phyloP scores from a whole-genome alignment of 2,113 vertebrate genomes.

The Isichthys henryi region DNA sequence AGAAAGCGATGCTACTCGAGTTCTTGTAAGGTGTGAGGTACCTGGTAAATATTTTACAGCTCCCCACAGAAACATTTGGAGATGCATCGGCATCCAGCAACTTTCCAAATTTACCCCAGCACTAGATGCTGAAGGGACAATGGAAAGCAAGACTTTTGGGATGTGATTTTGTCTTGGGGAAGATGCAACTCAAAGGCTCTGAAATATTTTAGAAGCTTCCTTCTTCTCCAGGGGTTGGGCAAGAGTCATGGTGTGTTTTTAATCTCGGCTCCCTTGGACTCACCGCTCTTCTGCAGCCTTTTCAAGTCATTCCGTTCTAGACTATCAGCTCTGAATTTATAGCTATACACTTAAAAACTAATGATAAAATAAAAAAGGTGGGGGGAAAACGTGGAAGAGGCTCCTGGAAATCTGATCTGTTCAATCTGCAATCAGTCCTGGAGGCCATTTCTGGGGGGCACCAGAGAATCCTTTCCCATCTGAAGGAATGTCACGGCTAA shows the following conservation, averaged over 20 bases:
- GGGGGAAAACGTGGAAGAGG: not conserved
- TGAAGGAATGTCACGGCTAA: conserved; percentile 16
- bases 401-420: not conserved
- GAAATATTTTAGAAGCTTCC: not conserved
- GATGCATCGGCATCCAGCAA: not conserved
- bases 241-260: not conserved
- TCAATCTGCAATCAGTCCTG: not conserved
- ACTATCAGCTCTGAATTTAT: not conserved
- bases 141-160: not conserved
- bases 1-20: no score
- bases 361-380: not conserved
- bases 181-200: not conserved
- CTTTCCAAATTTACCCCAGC: not conserved
- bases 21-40: not conserved
- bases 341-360: not conserved
- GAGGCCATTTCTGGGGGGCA: conserved; percentile 15
- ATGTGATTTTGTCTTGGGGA: not conserved
- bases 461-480: conserved; percentile 26
- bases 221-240: not conserved
- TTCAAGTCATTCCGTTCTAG: not conserved
- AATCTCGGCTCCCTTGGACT: not conserved
- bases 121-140: not conserved
- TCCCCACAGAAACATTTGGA: not conserved
- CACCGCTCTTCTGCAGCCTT: not conserved
- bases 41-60: conserved; percentile 11